Conservation (phyloP, 1,140 invertebrate genomes). For the Phymastichus coffea region DNA sequence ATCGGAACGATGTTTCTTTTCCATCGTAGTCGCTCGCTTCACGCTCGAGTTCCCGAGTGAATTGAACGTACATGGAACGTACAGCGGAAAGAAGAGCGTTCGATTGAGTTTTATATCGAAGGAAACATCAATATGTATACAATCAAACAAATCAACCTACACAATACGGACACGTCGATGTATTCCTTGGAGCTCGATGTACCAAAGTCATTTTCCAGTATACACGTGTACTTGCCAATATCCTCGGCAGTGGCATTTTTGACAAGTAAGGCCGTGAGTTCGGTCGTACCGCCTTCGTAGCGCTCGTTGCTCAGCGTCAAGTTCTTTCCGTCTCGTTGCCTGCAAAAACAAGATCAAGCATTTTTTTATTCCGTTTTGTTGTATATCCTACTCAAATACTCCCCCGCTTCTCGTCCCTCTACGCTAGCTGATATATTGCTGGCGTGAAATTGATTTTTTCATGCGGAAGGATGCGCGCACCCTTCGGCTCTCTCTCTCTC, state of each 20-base stretch:
- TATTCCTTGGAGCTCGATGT: constrained; percentile 67
- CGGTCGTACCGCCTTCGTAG: constrained; percentile 73
- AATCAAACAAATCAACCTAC: too few relatives aligned
- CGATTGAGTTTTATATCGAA: constrained; percentile 33
- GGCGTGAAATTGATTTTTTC: too few relatives aligned
- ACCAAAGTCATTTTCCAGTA: constrained; percentile 75
- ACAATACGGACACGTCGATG: constrained; percentile 74
- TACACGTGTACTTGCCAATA: constrained; percentile 78
- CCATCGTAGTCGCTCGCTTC: neutral
- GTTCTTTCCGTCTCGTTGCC: constrained; percentile 72
- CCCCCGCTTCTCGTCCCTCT: too few relatives aligned
- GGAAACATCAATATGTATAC: too few relatives aligned
- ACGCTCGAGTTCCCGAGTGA: constrained; percentile 29
- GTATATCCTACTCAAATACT: too few relatives aligned
- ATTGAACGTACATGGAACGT: too few relatives aligned
- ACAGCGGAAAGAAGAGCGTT: constrained; percentile 20
- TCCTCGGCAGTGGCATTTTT: constrained; percentile 74
- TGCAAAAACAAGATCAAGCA: constrained; percentile 48
- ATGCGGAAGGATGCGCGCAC: too few relatives aligned
- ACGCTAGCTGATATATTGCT: too few relatives aligned
- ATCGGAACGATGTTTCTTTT: too few relatives aligned
- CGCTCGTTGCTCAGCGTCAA: constrained; percentile 67
- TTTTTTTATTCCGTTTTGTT: constrained; percentile 14
- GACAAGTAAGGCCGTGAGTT: constrained; percentile 74
- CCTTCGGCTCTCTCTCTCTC: too few relatives aligned